These are phyloP conservation scores for Myiozetetes cayanensis DNA, from an alignment of 2,113 vertebrate species.

Conservation along the genomic window DNA sequence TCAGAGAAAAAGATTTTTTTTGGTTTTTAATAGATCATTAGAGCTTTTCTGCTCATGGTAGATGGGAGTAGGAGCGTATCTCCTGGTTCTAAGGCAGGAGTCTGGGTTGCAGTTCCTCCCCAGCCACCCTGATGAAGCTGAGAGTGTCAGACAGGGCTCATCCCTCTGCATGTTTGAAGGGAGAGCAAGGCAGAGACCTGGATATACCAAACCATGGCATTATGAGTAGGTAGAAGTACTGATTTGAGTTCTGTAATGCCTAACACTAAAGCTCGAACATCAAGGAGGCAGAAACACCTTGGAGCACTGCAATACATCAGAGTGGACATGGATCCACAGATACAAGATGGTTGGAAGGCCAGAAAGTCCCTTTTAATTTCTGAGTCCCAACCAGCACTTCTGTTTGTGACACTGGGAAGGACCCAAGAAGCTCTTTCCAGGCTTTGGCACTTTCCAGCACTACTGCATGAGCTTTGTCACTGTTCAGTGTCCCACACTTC, in stretches of 20 bases:
- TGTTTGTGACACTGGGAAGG: not conserved
- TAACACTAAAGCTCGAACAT: not conserved
- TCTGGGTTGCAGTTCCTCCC: not conserved
- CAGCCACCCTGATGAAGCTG: not conserved
- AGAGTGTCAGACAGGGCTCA: not conserved
- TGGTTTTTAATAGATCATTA: not conserved
- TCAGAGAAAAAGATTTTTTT: too few species aligned
- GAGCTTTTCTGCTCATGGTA: not conserved
- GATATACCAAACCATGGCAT: rapidly evolving
- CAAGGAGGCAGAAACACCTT: not conserved
- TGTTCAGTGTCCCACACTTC: not conserved
- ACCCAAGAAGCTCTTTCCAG: not conserved
- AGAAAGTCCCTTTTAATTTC: not conserved
- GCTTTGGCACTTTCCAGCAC: not conserved
- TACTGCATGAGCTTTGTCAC: not conserved
- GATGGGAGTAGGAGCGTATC: not conserved
- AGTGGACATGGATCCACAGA: not conserved
- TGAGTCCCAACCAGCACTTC: not conserved
- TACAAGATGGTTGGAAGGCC: not conserved
- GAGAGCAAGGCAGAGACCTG: not conserved
- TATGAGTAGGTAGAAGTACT: not conserved
- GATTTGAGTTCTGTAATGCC: not conserved
- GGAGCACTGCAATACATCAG: not conserved
- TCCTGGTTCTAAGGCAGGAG: not conserved
- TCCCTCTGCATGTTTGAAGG: not conserved